phyloP scores from a whole-genome alignment of 2,797 vertebrate genomes.

The Hemibagrus guttatus region DNA sequence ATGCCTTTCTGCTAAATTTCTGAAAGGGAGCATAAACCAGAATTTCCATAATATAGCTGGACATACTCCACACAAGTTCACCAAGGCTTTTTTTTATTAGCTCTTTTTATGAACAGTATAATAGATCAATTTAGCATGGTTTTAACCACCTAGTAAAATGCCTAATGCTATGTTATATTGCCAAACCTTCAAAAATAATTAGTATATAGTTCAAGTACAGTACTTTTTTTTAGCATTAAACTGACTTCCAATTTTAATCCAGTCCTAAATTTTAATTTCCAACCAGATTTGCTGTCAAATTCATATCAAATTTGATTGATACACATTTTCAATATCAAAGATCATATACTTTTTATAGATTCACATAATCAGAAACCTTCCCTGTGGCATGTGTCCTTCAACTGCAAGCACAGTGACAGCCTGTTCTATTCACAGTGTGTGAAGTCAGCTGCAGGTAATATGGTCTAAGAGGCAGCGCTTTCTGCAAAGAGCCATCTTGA shows the following conservation, averaged over 20 bases:
- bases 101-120: slow-evolving; percentile 36
- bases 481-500: slow-evolving; percentile 56
- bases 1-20: neutral
- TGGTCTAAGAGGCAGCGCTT: slow-evolving; percentile 52
- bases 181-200: neutral
- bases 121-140: slow-evolving; percentile 25
- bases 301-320: neutral
- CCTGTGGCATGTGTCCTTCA: slow-evolving; percentile 17
- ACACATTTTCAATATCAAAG: neutral
- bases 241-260: neutral
- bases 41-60: slow-evolving; percentile 12
- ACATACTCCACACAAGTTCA: neutral
- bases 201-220: neutral
- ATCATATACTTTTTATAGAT: neutral
- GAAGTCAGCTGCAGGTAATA: slow-evolving; percentile 64
- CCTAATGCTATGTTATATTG: slow-evolving; percentile 8
- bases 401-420: slow-evolving; percentile 35
- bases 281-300: neutral
- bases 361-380: neutral
- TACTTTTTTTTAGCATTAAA: neutral
- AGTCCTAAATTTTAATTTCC: neutral
- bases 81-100: slow-evolving; percentile 20
- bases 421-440: slow-evolving; percentile 23
- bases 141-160: slow-evolving; percentile 33
- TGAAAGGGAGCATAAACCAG: neutral